Conservation (phyloP, 2,888 invertebrate species). For the Opisthograptis luteolata region DNA sequence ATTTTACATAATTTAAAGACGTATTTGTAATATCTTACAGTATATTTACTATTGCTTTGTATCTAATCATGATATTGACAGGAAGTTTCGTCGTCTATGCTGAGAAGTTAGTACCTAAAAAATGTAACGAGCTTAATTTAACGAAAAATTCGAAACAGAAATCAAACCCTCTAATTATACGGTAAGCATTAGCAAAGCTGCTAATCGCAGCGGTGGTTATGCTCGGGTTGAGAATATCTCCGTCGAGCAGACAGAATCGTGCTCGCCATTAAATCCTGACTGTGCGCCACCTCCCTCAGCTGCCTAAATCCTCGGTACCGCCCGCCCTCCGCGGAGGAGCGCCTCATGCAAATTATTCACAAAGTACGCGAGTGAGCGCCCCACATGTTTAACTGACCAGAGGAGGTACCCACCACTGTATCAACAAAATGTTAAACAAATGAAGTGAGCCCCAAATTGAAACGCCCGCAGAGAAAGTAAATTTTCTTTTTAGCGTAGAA, state of each 20-base stretch:
- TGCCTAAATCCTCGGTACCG: constrained; percentile 40
- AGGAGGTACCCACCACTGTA: constrained; percentile 42
- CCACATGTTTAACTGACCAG: constrained; percentile 62
- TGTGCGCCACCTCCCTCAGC: constrained; percentile 38
- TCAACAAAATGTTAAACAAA: constrained; percentile 50
- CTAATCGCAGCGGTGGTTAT: constrained; percentile 60
- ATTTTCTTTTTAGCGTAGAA: constrained; percentile 34
- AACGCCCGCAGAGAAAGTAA: constrained; percentile 28
- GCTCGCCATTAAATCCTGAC: constrained; percentile 59
- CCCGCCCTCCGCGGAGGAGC: constrained; percentile 35
- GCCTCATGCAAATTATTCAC: constrained; percentile 70
- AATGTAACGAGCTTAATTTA: not conserved
- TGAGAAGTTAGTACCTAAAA: constrained; percentile 47
- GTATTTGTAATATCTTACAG: constrained; percentile 47
- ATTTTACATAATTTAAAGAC: constrained; percentile 66
- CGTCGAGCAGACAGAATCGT: constrained; percentile 46
- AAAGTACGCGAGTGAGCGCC: constrained; percentile 63
- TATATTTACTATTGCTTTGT: constrained; percentile 46
- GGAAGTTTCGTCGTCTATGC: not conserved
- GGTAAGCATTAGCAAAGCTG: constrained; percentile 53
- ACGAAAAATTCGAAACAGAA: not conserved
- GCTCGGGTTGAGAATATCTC: constrained; percentile 59
- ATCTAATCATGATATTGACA: not conserved
- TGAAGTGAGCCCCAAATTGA: constrained; percentile 42
- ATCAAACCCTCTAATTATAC: constrained; percentile 37